These are phyloP conservation scores for Coendou prehensilis DNA, from an alignment of 2,797 vertebrate genomes.

Conservation along the genomic window DNA sequence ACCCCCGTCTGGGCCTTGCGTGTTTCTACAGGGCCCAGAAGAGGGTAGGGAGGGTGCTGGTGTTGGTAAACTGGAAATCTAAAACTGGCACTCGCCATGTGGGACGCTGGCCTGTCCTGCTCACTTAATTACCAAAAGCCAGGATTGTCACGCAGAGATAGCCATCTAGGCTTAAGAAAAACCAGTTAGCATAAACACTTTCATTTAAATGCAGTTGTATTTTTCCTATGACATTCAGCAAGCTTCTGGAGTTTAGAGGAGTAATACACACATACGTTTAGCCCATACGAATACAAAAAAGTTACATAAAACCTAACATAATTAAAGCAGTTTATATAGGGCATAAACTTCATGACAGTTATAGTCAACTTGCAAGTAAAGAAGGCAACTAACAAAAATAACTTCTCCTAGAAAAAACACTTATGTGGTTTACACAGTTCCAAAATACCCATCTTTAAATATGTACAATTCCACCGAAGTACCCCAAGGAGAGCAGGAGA, in stretches of 20 bases:
- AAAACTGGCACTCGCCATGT: slow-evolving; percentile 70
- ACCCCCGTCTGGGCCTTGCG: slow-evolving; percentile 60
- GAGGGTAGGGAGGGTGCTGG: slow-evolving; percentile 60
- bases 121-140: slow-evolving; percentile 65
- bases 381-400: slow-evolving; percentile 81
- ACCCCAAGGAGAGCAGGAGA: slow-evolving; percentile 66
- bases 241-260: slow-evolving; percentile 59
- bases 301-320: slow-evolving; percentile 78
- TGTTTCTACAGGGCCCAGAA: slow-evolving; percentile 67
- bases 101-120: background rate
- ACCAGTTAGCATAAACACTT: slow-evolving; percentile 28
- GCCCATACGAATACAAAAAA: slow-evolving; percentile 62
- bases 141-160: slow-evolving; percentile 39
- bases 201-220: slow-evolving; percentile 48
- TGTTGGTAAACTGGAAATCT: slow-evolving; percentile 74
- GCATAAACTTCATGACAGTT: slow-evolving; percentile 79
- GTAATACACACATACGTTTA: slow-evolving; percentile 48
- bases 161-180: slow-evolving; percentile 52
- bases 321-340: slow-evolving; percentile 82
- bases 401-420: slow-evolving; percentile 76
- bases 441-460: slow-evolving; percentile 83
- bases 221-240: slow-evolving; percentile 70
- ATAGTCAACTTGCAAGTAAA: slow-evolving; percentile 80
- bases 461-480: slow-evolving; percentile 68
- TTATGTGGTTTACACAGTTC: slow-evolving; percentile 80